Evolutionary conservation across 2,888 invertebrate genomes (phyloP), one percentile per base, ranked within the genome.

Genomic region (Melinopterus prodromus): DNA sequence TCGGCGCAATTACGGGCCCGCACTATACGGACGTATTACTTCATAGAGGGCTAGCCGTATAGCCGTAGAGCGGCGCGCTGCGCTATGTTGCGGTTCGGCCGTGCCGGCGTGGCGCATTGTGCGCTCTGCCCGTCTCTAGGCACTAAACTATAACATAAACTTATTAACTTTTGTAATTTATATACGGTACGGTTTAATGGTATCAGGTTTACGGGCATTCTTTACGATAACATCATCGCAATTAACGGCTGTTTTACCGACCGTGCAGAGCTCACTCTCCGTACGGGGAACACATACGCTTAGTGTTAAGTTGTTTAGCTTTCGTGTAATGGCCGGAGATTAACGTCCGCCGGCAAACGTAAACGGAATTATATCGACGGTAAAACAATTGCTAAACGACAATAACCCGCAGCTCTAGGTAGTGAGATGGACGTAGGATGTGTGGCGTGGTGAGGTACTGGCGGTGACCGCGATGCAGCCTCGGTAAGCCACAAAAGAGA

Each of bases 1-100:
- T 88, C 86, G 87, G 82, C 83, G 86, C 87, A 88, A 88, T 89
- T 88, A 87, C 86, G 83, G 84, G 83, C 80, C 81, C 80, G 80
- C 74, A 37, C 36, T 82, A 80, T 78, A 78, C 82, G 84, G 85
- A 84, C 85, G 84, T 84, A 85, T 86, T 85, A 83, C 84, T 83
- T 84, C 84, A 84, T 83, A 83, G 82, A 69, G 77, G 72, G 77
- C 79, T 76, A 69, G 79, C 79, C 12, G 12, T 53, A 12, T 7
- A 53, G 53, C 53, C 12, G 3, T 26, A 26, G 26, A 26, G 26
- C 26, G 16, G 35, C 71, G 71, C 71, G 35, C 71, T 16, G 26
- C 35, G 74, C 74, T 35, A 36, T 74, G 74, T 74, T 74, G 35
- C 74, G 74, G 35, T 36, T 26, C 74, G 74, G 74, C 35, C 37